Base-by-base conservation (phyloP, 2,888 invertebrate species). In the Lepidocyrtinus sp. region DNA sequence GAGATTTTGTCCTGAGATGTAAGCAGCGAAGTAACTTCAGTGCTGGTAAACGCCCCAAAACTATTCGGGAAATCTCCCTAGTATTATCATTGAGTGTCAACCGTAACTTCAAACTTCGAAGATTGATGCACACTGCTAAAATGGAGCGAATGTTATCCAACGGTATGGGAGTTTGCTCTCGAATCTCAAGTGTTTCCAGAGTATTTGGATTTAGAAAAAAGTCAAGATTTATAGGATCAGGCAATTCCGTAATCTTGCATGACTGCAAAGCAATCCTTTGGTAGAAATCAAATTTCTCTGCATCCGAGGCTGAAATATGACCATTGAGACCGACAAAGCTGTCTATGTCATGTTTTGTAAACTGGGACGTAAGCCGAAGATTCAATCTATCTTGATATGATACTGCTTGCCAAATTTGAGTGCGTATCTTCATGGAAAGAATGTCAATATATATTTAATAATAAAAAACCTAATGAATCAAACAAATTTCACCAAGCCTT, bases 291-390 rank as follows among this genome's bases (percentile, higher is more conserved):
- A 59, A 82, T 50, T 74, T 70, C 22, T 71, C 74, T 0, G 59
- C 25, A n/a, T 50, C 62, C 22, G 62, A 27, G 5, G 45, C 61
- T 24, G 63, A 69, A 17, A 78, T 64, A 19, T 46, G 27, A 2
- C 77, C 68, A 36, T 65, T 70, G 9, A 82, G 62, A 15, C 82
- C 82, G 22, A 82, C 75, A 26, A 62, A 55, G 7, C 50, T 82
- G 17, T 82, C 82, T 7, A 82, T 70, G 26, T 82, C 82, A 21
- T 24, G 45, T 55, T 82, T 82, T 17, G 68, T 74, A 64, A 78
- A 74, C 9, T 63, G 25, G 24, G 74, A 74, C 17, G 78, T 67
- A 19, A 82, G 65, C 15, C 82, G 27, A 15, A 82, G 75, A 36
- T 67, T 82, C 17, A 82, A 25, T 3, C 65, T 25, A 27, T 82